Evolutionary conservation across 2,113 vertebrate genomes (phyloP).

Genomic region (Hypanus sabinus): DNA sequence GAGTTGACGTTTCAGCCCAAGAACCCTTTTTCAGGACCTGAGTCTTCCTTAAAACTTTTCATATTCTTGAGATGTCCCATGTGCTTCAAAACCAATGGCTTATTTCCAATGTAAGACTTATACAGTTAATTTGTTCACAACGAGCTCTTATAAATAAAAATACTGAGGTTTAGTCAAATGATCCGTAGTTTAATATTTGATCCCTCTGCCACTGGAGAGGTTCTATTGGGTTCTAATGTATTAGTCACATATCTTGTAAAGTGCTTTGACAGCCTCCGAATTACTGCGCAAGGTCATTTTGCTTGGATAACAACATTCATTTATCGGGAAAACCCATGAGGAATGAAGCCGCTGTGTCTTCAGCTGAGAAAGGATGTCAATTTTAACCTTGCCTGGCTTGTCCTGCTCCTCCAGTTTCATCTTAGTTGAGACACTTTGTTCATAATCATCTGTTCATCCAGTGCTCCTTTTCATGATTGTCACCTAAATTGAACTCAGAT

Average conservation of each 20-base stretch:
- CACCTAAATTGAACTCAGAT: not conserved
- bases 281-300: not conserved
- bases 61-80: too few species aligned
- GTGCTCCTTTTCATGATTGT: not conserved
- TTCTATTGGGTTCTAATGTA: not conserved
- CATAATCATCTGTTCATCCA: not conserved
- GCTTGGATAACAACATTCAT: not conserved
- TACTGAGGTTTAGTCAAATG: too few species aligned
- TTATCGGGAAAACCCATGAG: not conserved
- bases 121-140: too few species aligned
- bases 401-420: not conserved
- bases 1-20: too few species aligned
- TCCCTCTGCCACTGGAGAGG: not conserved
- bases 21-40: too few species aligned
- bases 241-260: not conserved
- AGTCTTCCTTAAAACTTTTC: too few species aligned
- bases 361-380: not conserved
- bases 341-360: not conserved
- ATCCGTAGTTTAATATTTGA: too few species aligned
- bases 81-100: too few species aligned
- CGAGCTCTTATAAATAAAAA: too few species aligned
- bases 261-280: not conserved
- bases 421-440: not conserved
- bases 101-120: too few species aligned
- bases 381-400: not conserved